Evolutionary conservation across 2,797 vertebrate species (phyloP).

Genomic region (Eupleurogrammus muticus): DNA sequence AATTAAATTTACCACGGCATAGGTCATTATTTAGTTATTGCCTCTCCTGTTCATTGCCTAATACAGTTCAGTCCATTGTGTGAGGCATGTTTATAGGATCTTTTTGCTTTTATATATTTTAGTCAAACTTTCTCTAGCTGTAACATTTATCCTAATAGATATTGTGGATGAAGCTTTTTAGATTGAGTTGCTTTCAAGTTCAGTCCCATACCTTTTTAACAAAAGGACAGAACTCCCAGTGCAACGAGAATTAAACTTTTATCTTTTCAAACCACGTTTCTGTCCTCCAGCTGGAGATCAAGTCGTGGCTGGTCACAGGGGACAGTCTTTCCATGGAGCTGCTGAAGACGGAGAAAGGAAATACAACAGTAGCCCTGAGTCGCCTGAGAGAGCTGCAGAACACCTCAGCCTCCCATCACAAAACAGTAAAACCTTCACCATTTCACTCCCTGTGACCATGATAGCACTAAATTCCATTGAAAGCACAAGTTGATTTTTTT

Average conservation of each 20-base stretch:
- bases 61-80: not conserved
- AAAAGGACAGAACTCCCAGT: not conserved
- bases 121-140: constrained; percentile 4
- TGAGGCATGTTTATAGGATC: not conserved
- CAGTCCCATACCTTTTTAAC: not conserved
- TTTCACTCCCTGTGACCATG: not conserved
- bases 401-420: constrained; percentile 86
- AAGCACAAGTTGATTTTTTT: not conserved
- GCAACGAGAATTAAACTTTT: not conserved
- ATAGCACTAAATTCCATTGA: not conserved
- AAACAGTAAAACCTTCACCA: constrained; percentile 83
- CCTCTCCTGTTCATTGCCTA: constrained; percentile 3
- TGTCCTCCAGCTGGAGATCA: constrained; percentile 91
- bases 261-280: not conserved
- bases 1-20: not conserved
- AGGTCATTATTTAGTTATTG: not conserved
- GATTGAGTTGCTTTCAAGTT: not conserved
- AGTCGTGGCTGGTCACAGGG: constrained; percentile 96
- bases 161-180: constrained; percentile 3
- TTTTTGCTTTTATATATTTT: constrained; percentile 4
- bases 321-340: constrained; percentile 96
- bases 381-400: constrained; percentile 90
- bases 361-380: constrained; percentile 87
- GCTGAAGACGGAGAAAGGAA: constrained; percentile 91
- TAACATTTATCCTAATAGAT: constrained; percentile 4